These are phyloP conservation scores for Melipona bicolor DNA, from an alignment of 2,888 invertebrate species.

Conservation along the genomic window DNA sequence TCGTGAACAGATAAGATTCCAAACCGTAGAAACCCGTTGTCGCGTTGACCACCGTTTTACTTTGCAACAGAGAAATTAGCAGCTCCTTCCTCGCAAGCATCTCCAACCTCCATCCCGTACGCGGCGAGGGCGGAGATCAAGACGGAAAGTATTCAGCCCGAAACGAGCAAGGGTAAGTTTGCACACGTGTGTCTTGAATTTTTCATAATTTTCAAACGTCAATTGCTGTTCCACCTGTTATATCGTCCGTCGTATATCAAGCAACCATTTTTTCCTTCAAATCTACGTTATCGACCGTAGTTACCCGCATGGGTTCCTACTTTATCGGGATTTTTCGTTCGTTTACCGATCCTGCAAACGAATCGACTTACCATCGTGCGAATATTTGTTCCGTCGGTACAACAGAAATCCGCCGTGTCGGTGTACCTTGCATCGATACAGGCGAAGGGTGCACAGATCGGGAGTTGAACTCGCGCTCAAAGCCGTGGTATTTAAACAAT, in stretches of 20 bases:
- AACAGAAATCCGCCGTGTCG: background rate
- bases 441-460: background rate
- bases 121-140: constrained; percentile 81
- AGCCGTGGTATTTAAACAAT: constrained; percentile 41
- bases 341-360: background rate
- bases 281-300: constrained; percentile 37
- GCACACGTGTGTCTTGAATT: background rate
- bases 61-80: constrained; percentile 83
- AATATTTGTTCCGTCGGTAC: background rate
- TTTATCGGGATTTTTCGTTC: background rate
- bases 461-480: background rate
- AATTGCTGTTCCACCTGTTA: background rate
- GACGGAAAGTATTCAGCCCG: constrained; percentile 80
- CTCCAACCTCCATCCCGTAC: constrained; percentile 82
- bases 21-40: background rate
- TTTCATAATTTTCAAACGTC: background rate
- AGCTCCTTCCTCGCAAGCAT: constrained; percentile 82
- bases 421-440: background rate
- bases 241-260: background rate
- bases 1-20: too few species aligned
- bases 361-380: background rate
- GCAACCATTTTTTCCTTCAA: rapidly evolving
- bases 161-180: constrained; percentile 81
- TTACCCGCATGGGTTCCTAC: rapidly evolving
- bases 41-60: background rate